Evolutionary conservation across 2,888 invertebrate genomes (phyloP).

Genomic region (Callimorpha dominula): DNA sequence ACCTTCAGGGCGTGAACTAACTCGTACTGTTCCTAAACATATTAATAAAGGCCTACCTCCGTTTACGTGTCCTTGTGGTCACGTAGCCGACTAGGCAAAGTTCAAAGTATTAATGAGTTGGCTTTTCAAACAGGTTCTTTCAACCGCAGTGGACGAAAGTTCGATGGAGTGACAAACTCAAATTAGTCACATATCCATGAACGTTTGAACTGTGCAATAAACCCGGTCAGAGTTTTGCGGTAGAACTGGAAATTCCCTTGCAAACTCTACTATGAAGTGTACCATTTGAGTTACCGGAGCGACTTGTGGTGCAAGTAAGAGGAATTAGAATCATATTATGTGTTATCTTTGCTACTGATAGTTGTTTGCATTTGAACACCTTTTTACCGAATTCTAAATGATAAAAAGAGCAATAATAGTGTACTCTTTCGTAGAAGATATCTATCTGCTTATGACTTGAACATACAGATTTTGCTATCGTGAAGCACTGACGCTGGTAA

Average conservation of each 20-base stretch:
- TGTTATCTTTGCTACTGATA: no score
- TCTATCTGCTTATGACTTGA: no score
- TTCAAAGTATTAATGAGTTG: neutral
- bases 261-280: constrained; percentile 51
- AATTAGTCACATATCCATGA: constrained; percentile 31
- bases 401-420: no score
- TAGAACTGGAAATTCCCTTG: constrained; percentile 36
- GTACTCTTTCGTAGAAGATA: no score
- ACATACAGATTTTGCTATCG: no score
- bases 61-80: neutral
- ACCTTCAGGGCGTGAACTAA: neutral
- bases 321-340: neutral
- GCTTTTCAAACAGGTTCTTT: neutral
- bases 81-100: neutral
- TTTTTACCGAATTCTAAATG: no score
- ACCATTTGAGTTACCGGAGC: constrained; percentile 49
- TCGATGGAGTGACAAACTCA: constrained; percentile 26
- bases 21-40: neutral
- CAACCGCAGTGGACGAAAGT: constrained; percentile 7
- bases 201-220: constrained; percentile 40
- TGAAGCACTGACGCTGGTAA: no score
- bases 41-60: neutral
- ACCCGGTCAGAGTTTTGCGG: constrained; percentile 38
- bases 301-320: constrained; percentile 15
- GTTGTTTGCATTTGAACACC: no score